Percentiles rank a stretch among this genome's conserved stretches.
Evolutionary conservation across 92 coral and sea anemone genomes (phyloP).

Genomic region (Meandrina meandrites): DNA sequence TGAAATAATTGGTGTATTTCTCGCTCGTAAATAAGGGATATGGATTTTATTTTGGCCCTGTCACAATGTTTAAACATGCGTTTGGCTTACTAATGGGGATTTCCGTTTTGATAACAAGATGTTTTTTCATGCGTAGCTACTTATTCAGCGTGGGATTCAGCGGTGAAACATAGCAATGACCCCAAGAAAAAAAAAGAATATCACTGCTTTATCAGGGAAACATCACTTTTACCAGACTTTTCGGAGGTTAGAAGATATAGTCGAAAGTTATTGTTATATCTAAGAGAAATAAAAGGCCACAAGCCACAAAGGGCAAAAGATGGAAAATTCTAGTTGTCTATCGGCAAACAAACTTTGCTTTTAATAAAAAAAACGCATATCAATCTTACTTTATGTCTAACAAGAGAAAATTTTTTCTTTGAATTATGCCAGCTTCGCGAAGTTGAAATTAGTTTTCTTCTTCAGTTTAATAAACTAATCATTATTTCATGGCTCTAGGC

Average conservation of each 20-base stretch:
- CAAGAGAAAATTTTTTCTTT: not conserved
- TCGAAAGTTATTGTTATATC: not conserved
- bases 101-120: conserved; percentile 32
- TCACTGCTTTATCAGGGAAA: not conserved
- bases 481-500: conserved; percentile 16
- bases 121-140: not conserved
- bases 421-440: not conserved
- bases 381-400: not conserved
- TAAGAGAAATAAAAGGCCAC: not conserved
- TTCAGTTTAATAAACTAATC: not conserved
- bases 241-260: not conserved
- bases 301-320: conserved; percentile 12
- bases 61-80: conserved; percentile 11
- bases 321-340: not conserved
- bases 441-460: not conserved
- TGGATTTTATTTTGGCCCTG: conserved; percentile 5
- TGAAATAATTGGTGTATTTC: conserved; percentile 28
- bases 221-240: not conserved
- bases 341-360: conserved; percentile 11
- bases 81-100: conserved; percentile 25
- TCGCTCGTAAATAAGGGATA: conserved; percentile 18
- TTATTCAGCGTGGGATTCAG: not conserved
- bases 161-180: not conserved
- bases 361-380: not conserved
- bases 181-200: not conserved